These are phyloP conservation scores for Phalacrocorax carbo DNA, from an alignment of 2,113 vertebrate genomes.

Conservation along the genomic window DNA sequence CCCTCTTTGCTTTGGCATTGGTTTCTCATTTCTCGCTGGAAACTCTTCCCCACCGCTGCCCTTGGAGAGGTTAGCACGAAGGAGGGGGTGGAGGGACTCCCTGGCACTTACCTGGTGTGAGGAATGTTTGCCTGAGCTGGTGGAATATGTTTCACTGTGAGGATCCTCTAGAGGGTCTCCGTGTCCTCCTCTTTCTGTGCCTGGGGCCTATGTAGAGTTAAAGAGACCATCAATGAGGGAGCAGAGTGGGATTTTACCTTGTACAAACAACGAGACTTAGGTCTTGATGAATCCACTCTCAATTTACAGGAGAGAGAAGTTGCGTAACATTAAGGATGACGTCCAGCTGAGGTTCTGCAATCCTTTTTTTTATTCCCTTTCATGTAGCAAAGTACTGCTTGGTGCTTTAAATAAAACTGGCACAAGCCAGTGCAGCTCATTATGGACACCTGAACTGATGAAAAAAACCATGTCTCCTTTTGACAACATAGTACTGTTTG, in stretches of 20 bases:
- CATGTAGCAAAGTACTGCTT: background rate
- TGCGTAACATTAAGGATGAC: background rate
- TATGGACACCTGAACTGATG: background rate
- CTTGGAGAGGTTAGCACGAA: background rate
- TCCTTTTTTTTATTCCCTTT: background rate
- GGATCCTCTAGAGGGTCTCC: background rate
- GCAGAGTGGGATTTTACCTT: background rate
- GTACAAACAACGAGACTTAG: background rate
- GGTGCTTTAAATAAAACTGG: background rate
- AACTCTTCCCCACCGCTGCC: background rate
- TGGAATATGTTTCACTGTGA: background rate
- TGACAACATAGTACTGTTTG: fast-evolving
- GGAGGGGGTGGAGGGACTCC: background rate
- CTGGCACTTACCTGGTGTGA: background rate
- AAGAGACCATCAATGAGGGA: background rate
- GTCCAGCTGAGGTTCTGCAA: background rate
- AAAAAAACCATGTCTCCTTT: background rate
- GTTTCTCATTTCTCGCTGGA: background rate
- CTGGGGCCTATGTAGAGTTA: background rate
- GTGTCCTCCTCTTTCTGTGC: background rate
- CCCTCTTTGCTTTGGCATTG: background rate
- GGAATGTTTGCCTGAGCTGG: background rate
- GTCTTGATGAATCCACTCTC: background rate
- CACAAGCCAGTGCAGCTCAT: background rate
- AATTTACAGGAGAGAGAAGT: background rate